These are phyloP conservation scores for Dinothrombium tinctorium DNA, from an alignment of 1,140 invertebrate species.

Conservation along the genomic window DNA sequence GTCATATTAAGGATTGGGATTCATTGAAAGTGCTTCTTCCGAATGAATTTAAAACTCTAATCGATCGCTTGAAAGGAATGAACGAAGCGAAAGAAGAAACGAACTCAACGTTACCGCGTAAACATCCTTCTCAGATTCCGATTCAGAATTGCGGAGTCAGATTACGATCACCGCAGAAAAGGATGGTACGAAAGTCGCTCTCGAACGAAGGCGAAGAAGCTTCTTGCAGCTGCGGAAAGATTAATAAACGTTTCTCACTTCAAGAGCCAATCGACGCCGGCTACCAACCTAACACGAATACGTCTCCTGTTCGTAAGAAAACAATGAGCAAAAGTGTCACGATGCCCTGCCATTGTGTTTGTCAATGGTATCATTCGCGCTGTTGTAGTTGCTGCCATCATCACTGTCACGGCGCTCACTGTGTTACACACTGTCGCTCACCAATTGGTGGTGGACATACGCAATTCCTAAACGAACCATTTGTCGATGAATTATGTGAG, in stretches of 20 bases:
- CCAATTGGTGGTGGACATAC: neutral
- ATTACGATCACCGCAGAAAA: neutral
- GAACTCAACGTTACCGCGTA: neutral
- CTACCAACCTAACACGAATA: neutral
- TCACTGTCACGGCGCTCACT: neutral
- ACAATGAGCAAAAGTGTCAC: neutral
- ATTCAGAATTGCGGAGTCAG: neutral
- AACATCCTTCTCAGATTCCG: neutral
- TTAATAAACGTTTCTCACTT: neutral
- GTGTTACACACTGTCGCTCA: neutral
- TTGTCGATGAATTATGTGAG: slow-evolving; percentile 1
- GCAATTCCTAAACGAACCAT: neutral
- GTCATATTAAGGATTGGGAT: slow-evolving; percentile 69
- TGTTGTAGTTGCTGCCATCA: neutral
- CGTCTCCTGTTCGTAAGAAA: neutral
- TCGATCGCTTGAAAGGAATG: slow-evolving; percentile 15
- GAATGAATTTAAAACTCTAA: slow-evolving; percentile 33
- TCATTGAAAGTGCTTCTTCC: slow-evolving; percentile 63
- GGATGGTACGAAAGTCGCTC: too few species aligned
- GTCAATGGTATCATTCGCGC: neutral
- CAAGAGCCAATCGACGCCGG: neutral
- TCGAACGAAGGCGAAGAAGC: neutral
- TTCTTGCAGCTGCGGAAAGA: neutral
- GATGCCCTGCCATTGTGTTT: neutral
- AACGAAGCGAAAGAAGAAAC: neutral